Conservation (phyloP, 2,888 invertebrate genomes). For the Folsomia manolachei region DNA sequence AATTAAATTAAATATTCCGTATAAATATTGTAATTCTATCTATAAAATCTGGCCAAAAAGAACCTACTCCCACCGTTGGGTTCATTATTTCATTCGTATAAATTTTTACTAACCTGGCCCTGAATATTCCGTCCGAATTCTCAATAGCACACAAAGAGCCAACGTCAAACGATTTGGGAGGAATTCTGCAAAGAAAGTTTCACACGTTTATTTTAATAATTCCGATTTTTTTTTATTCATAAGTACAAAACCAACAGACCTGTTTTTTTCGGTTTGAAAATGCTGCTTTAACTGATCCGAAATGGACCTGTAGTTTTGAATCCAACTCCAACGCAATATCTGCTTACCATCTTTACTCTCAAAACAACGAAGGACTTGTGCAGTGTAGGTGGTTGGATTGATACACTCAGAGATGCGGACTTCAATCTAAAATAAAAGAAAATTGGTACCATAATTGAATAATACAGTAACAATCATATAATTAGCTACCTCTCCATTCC, state of each 20-base stretch:
- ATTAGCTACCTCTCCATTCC: constrained; percentile 21
- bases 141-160: constrained; percentile 28
- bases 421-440: constrained; percentile 23
- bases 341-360: constrained; percentile 7
- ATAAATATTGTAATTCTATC: no score
- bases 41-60: no score
- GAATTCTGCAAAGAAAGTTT: background rate
- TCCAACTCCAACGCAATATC: background rate
- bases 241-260: background rate
- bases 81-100: no score
- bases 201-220: background rate
- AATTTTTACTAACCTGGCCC: no score
- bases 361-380: constrained; percentile 22
- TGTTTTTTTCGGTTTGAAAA: background rate
- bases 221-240: background rate
- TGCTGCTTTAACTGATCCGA: background rate
- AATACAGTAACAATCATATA: background rate
- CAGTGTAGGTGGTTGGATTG: constrained; percentile 31
- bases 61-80: no score
- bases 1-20: no score
- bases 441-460: constrained; percentile 1
- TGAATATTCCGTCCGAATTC: background rate
- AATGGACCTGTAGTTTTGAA: background rate
- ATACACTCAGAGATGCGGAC: constrained; percentile 23
- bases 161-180: constrained; percentile 2